These are phyloP conservation scores for Malthinus flaveolus DNA, from an alignment of 2,888 invertebrate species.

Conservation along the genomic window DNA sequence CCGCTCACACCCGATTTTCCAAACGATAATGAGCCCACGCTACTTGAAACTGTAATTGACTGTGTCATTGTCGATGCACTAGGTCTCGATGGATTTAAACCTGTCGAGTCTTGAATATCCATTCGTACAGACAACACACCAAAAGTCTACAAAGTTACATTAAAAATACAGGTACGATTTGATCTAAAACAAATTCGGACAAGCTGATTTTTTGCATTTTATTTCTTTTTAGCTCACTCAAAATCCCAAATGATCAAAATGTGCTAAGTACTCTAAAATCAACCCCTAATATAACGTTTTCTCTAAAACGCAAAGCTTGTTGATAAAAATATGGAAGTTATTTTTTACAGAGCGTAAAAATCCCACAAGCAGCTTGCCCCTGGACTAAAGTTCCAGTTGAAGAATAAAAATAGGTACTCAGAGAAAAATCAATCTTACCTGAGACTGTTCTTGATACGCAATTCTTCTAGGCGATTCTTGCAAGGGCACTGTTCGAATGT, in stretches of 20 bases:
- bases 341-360: neutral
- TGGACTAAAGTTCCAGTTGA: neutral
- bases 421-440: slow-evolving; percentile 54
- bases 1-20: slow-evolving; percentile 55
- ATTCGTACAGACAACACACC: slow-evolving; percentile 90
- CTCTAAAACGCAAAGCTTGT: too few relatives aligned
- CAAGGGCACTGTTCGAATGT: slow-evolving; percentile 93
- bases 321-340: neutral
- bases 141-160: slow-evolving; percentile 67
- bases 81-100: slow-evolving; percentile 65
- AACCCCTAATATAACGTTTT: too few relatives aligned
- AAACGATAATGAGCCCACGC: slow-evolving; percentile 55
- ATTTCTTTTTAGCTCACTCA: too few relatives aligned
- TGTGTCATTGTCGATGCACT: slow-evolving; percentile 81
- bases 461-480: slow-evolving; percentile 94
- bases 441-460: slow-evolving; percentile 90
- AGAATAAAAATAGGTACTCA: neutral
- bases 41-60: slow-evolving; percentile 62
- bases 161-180: too few relatives aligned
- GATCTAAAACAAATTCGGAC: slow-evolving; percentile 36
- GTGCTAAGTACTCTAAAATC: too few relatives aligned
- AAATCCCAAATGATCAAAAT: too few relatives aligned
- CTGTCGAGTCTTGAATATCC: slow-evolving; percentile 82
- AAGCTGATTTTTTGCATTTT: too few relatives aligned
- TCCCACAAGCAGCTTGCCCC: neutral